phyloP scores from a whole-genome alignment of 2,797 vertebrate genomes.

The Parambassis ranga region DNA sequence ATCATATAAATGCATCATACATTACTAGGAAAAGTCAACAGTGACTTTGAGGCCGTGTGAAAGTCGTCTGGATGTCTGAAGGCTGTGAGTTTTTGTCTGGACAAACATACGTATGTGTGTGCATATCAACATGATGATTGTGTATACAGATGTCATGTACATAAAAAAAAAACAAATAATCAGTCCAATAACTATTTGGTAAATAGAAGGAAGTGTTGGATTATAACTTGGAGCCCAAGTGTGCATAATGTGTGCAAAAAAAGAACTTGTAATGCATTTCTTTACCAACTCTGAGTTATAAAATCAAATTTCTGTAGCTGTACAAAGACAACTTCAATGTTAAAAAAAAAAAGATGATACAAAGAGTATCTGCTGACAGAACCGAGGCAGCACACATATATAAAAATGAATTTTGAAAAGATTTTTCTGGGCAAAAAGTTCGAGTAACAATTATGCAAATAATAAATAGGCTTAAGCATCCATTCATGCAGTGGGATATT shows the following conservation, averaged over 20 bases:
- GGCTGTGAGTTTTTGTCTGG: too few species aligned
- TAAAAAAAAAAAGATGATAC: neutral
- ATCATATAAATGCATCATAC: neutral
- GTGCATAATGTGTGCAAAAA: conserved; percentile 62
- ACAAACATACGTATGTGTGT: conserved; percentile 66
- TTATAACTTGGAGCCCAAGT: conserved; percentile 65
- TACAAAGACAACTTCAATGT: conserved; percentile 47
- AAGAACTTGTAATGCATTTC: conserved; percentile 36
- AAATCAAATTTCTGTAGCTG: conserved; percentile 37
- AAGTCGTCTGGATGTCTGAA: too few species aligned
- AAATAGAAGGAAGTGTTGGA: conserved; percentile 69
- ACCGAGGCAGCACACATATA: conserved; percentile 34
- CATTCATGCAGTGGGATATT: conserved; percentile 46
- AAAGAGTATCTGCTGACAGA: conserved; percentile 18
- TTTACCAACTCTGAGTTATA: conserved; percentile 45
- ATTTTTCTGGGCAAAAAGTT: conserved; percentile 18
- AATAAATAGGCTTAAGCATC: conserved; percentile 65
- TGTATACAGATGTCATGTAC: conserved; percentile 26
- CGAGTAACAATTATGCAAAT: conserved; percentile 51
- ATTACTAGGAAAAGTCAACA: too few species aligned
- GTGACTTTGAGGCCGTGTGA: too few species aligned
- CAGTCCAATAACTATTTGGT: conserved; percentile 66
- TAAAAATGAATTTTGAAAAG: conserved; percentile 20
- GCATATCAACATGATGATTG: conserved; percentile 45
- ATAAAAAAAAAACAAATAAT: conserved; percentile 32